Conservation (phyloP, 2,888 invertebrate genomes). For the Sericinus montela region DNA sequence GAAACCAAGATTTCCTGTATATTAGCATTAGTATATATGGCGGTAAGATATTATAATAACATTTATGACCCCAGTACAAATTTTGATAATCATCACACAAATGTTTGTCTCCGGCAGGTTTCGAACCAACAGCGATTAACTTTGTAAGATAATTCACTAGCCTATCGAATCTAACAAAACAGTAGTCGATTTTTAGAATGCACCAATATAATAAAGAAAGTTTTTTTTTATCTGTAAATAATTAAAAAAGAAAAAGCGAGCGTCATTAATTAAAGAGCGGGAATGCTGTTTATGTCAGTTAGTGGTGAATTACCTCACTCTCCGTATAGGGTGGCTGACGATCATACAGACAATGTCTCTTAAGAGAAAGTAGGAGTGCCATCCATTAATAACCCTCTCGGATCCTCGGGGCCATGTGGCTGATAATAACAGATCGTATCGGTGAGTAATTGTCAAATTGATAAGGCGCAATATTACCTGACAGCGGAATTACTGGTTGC, state of each 20-base stretch:
- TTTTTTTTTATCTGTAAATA: too few species aligned
- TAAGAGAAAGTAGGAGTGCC: constrained; percentile 51
- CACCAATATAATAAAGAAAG: too few species aligned
- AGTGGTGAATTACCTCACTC: constrained; percentile 52
- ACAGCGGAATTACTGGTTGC: constrained; percentile 49
- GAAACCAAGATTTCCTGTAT: too few species aligned
- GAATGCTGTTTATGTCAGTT: constrained; percentile 48
- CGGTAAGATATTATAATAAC: too few species aligned
- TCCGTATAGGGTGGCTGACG: constrained; percentile 26
- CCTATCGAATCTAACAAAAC: too few species aligned
- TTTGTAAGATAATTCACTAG: too few species aligned
- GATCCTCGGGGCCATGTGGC: constrained; percentile 54
- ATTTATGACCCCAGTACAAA: too few species aligned
- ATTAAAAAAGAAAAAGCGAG: constrained; percentile 35
- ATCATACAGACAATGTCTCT: constrained; percentile 47
- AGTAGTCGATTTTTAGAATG: too few species aligned
- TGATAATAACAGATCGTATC: constrained; percentile 60
- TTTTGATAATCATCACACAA: too few species aligned
- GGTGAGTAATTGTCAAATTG: constrained; percentile 55
- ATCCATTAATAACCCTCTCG: constrained; percentile 54
- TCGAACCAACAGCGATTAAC: too few species aligned
- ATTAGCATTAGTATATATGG: too few species aligned
- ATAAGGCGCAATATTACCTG: constrained; percentile 49
- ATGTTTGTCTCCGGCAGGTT: too few species aligned
- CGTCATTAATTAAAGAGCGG: constrained; percentile 39